A percentile compares a stretch with the other conserved stretches of the same genome.
Conservation (phyloP, 1,140 invertebrate genomes). For the Drosophila lowei region DNA sequence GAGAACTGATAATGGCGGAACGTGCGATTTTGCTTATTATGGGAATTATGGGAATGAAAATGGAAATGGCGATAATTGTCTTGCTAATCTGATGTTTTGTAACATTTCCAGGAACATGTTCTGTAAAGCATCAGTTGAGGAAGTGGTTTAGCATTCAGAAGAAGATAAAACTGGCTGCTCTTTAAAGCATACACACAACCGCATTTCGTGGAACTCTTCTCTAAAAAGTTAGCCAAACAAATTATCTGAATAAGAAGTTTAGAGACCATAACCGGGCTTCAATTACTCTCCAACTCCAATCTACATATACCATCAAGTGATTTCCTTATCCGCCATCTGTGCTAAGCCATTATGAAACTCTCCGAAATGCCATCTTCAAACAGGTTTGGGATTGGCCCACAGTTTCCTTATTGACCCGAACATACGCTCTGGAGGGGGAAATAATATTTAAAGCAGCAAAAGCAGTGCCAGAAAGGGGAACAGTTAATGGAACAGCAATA, state of each 20-base stretch:
- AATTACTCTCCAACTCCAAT: too few relatives aligned
- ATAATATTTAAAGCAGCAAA: slow-evolving; percentile 7
- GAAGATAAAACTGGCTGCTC: too few relatives aligned
- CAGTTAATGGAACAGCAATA: slow-evolving; percentile 9
- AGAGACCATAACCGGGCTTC: too few relatives aligned
- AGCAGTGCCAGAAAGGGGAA: slow-evolving; percentile 9
- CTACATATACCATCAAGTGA: neutral
- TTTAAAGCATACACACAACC: too few relatives aligned
- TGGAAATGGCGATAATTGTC: slow-evolving; percentile 9
- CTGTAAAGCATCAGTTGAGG: slow-evolving; percentile 21
- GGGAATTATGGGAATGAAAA: too few relatives aligned
- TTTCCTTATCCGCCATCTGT: slow-evolving; percentile 22
- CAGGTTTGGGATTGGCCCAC: neutral
- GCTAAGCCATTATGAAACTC: slow-evolving; percentile 8
- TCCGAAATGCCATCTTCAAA: slow-evolving; percentile 8
- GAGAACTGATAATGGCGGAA: slow-evolving; percentile 28
- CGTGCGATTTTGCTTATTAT: slow-evolving; percentile 12
- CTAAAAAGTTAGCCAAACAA: too few relatives aligned
- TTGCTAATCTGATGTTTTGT: slow-evolving; percentile 29
- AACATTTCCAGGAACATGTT: slow-evolving; percentile 17
- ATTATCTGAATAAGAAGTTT: too few relatives aligned
- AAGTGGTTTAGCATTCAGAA: neutral
- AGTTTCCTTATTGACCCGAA: too few relatives aligned
- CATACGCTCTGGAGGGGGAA: too few relatives aligned
- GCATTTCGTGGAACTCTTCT: too few relatives aligned